Base-by-base conservation (phyloP, 2,113 vertebrate species). In the Puntigrus tetrazona region DNA sequence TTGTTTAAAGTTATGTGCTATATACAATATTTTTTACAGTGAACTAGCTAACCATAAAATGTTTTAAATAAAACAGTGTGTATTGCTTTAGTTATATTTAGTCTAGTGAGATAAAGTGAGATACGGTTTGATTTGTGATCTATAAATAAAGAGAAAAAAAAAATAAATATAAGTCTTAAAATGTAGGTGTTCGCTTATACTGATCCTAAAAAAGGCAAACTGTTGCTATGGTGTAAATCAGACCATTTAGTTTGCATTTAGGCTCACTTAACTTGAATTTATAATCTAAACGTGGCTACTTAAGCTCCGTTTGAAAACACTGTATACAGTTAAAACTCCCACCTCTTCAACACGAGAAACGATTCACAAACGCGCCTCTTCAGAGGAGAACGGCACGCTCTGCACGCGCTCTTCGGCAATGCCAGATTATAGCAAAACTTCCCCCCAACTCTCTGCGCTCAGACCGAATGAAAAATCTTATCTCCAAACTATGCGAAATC, bases 391-490 rank as follows among this genome's bases (percentile, higher is more conserved):
- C n/a, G 20, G 7, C 14, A n/a, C 13, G 8, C 36, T 27, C 34
- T 38, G 4, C 4, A 27, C 20, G 50, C 50, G 31, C 36, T 78
- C 70, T 45, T 55, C 22, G 4, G 82, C 84, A 83, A 85, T 45
- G 67, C 61, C 47, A 43, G 41, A 45, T 45, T 29, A 16, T 18
- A 25, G 59, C 55, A 29, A 65, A 47, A 38, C 73, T 25, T 77
- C 50, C 34, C 34, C 27, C 27, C 55, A 76, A 67, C 3, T 61
- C 7, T 38, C 79, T 22, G 36, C 31, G 22, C 7, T 34, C 74
- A 36, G 36, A 14, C 36, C 25, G 5, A 25, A 52, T 65, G 34
- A 78, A 45, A 83, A 74, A 55, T 77, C 43, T 86, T 72, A 84
- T 79, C 27, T 34, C 16, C 6, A 22, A 67, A 75, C 20, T 55